These are phyloP conservation scores for Epinephelus malabaricus DNA, from an alignment of 2,797 vertebrate species.

Conservation along the genomic window DNA sequence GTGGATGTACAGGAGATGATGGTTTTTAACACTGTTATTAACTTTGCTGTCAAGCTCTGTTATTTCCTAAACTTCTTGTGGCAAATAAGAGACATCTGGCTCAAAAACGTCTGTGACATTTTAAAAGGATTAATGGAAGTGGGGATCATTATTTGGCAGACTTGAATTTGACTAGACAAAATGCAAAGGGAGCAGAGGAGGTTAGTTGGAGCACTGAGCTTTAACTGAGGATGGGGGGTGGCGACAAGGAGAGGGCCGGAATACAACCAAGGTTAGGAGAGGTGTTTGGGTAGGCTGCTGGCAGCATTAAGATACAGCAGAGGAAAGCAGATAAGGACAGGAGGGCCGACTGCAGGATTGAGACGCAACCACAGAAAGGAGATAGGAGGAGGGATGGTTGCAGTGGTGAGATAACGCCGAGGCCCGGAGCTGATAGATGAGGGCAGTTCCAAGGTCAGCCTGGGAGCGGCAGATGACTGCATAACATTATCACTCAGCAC, in stretches of 20 bases:
- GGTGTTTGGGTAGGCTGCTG: constrained; percentile 12
- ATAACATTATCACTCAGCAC: constrained; percentile 46
- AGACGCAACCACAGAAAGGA: constrained; percentile 52
- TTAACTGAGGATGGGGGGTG: not conserved
- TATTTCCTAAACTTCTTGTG: not conserved
- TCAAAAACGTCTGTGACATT: constrained; percentile 23
- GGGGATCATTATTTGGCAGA: constrained; percentile 16
- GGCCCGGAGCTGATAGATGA: constrained; percentile 64
- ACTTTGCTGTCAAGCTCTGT: constrained; percentile 14
- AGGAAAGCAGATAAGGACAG: constrained; percentile 35
- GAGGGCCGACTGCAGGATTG: constrained; percentile 45
- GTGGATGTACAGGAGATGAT: not conserved
- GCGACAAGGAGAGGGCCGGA: not conserved
- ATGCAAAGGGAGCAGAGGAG: constrained; percentile 1
- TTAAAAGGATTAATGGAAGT: constrained; percentile 30
- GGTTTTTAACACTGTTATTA: constrained; percentile 5
- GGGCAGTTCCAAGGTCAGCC: constrained; percentile 71
- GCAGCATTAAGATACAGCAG: constrained; percentile 35
- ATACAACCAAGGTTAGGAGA: constrained; percentile 5
- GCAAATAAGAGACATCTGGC: not conserved
- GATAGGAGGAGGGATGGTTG: constrained; percentile 55
- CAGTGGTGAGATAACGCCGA: constrained; percentile 52
- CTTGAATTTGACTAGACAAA: not conserved
- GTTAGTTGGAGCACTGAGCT: not conserved
- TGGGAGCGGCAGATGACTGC: constrained; percentile 52